phyloP scores from a whole-genome alignment of 2,113 vertebrate genomes.

The Hippocampus mohnikei region DNA sequence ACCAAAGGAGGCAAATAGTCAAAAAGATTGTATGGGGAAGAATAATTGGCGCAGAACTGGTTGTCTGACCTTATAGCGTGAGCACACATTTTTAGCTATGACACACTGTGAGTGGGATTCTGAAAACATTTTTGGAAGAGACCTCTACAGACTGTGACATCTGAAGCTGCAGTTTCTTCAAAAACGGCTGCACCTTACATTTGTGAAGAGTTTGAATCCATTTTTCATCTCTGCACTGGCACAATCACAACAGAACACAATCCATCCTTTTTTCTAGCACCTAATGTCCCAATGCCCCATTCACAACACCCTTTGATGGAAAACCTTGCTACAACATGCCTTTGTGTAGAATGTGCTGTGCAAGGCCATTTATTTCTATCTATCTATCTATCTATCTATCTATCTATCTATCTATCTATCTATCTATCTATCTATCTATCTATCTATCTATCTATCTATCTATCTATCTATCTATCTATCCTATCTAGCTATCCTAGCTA shows the following conservation, averaged over 20 bases:
- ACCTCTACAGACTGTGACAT: neutral
- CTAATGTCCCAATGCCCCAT: too few relatives aligned
- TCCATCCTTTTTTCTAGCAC: too few relatives aligned
- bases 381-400: too few relatives aligned
- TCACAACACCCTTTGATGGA: too few relatives aligned
- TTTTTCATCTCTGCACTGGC: too few relatives aligned
- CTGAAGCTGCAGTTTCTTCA: neutral
- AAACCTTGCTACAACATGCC: too few relatives aligned
- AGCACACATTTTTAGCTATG: neutral
- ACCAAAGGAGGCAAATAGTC: neutral
- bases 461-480: neutral
- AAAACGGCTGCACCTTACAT: neutral
- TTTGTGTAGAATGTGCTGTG: too few relatives aligned
- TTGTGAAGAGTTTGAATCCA: too few relatives aligned
- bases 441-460: neutral
- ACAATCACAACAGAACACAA: too few relatives aligned
- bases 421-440: neutral
- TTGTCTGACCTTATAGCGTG: neutral
- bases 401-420: too few relatives aligned
- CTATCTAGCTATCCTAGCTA: constrained; percentile 6
- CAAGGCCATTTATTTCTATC: too few relatives aligned
- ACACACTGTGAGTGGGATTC: neutral
- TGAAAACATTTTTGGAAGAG: too few relatives aligned
- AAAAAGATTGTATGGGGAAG: neutral
- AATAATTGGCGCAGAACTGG: neutral